Base-by-base conservation (phyloP, 2,888 invertebrate species). In the Eucera pruinosa region DNA sequence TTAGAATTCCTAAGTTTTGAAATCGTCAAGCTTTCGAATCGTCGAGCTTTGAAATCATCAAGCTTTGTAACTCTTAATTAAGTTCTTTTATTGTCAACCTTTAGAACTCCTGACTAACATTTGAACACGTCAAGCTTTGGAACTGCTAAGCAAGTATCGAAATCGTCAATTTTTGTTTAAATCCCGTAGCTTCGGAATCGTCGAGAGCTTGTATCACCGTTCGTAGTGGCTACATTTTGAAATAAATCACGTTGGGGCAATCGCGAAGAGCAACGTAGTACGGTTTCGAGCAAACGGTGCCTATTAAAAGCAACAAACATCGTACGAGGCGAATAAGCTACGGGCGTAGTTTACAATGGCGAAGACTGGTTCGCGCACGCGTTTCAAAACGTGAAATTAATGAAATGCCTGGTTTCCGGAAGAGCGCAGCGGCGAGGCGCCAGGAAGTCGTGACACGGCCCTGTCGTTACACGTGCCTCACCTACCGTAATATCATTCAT, bases 401-500 rank as follows among this genome's bases (percentile, higher is more conserved):
- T 62, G 58, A 62, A 80, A 71, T 50, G 55, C 20, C 45, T 20
- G 30, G 58, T 47, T 83, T 79, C 73, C 81, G 83, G 80, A 78
- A 80, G 69, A 54, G 47, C 45, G 36, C 52, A 62, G 57, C 27
- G 52, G 55, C 62, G 27, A 72, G 79, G 78, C 84, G 79, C 79
- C 84, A 79, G 81, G 76, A 80, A 85, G 75, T 80, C 80, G 76
- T 80, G 74, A 73, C 74, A 83, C 72, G 71, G 77, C 43, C 62
- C 68, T 81, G 80, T 55, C 61, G 48, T 66, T 84, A 70, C 83
- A 86, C 85, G 86, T 87, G 83, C 71, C 77, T 82, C 82, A 82
- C 83, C 83, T 78, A 82, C 79, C 4, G n/a, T n/a, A n/a, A n/a
- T 60, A 20, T n/a, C 39, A 62, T 58, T 58, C 68, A 54, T 72